Evolutionary conservation across 1,140 invertebrate species (phyloP), one percentile per base, ranked within the genome.

Genomic region (Lepidotrigona ventralis): DNA sequence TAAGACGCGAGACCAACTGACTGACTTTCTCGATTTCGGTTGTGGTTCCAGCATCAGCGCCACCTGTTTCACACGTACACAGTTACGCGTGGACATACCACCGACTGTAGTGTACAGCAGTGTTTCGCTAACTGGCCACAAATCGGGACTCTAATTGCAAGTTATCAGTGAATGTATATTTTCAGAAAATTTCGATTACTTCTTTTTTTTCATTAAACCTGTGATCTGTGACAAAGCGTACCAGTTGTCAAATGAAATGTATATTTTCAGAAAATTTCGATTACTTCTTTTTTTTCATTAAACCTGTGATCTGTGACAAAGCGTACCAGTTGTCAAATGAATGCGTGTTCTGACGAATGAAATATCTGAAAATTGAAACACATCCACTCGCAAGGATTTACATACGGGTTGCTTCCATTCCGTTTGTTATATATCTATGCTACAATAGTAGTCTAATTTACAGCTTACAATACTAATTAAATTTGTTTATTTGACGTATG

Each of bases 1-100:
- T 89, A 78, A 89, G 84, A 89, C 91, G 90, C 90, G 90, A 87
- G 88, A 87, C 85, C 89, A 88, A 93, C 92, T 93, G 90, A 87
- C 79, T 82, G 78, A 85, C 72, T 83, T 68, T 81, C 74, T 76
- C 64, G 80, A 79, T 87, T 56, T 72, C 74, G 56, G 66, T 58
- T 53, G 86, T 70, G 56, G 58, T 84, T 86, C 86, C 89, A 84
- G 72, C 74, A 39, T 79, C 81, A 90, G 88, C 91, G 90, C 90
- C 91, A 91, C 89, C 90, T 91, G 89, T 87, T 79, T n/a, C 70
- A 60, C 58, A 53, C 15, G 51, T 14, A 60, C 58, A 60, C 12
- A n/a, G 11, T 23, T 4, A n/a, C 23, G 12, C 81, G 23, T 56
- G 85, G 63, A 72, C 51, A 79, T 66, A 54, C 54, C 58, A 58